A percentile compares a stretch with the other conserved stretches of the same genome.
Conservation (phyloP, 2,888 invertebrate genomes). For the Spisula subtruncata region DNA sequence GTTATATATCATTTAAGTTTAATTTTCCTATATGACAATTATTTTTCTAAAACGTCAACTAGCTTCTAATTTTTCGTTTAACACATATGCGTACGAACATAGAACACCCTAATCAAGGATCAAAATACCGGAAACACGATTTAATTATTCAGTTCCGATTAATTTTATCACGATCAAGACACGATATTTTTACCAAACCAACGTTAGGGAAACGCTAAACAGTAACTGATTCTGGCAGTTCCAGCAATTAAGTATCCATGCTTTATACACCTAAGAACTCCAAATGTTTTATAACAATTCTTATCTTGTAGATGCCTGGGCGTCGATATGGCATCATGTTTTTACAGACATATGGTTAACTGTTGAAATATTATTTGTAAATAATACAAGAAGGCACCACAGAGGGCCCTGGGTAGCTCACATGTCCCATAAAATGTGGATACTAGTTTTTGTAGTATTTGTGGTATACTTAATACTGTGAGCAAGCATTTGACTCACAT, state of each 20-base stretch:
- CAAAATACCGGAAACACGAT: not conserved
- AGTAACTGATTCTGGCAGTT: not conserved
- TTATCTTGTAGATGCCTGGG: not conserved
- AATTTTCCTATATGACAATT: no score
- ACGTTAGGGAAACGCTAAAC: not conserved
- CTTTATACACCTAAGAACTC: not conserved
- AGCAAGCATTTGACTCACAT: no score
- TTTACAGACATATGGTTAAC: not conserved
- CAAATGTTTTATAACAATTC: slow-evolving; percentile 22
- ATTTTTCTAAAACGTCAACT: not conserved
- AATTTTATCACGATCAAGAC: not conserved
- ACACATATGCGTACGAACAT: not conserved
- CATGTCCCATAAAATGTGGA: no score
- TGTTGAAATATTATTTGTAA: no score
- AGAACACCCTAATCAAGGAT: not conserved
- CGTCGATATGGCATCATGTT: not conserved
- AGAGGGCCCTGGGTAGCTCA: no score
- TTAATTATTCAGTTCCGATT: not conserved
- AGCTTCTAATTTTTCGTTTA: not conserved
- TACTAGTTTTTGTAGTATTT: no score
- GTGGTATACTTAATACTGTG: no score
- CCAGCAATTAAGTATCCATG: not conserved
- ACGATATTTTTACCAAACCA: not conserved
- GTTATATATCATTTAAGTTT: not conserved
- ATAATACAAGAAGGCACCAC: no score